These are phyloP conservation scores for Epizoanthus illoricatus DNA, from an alignment of 92 coral and sea anemone genomes.

Conservation along the genomic window DNA sequence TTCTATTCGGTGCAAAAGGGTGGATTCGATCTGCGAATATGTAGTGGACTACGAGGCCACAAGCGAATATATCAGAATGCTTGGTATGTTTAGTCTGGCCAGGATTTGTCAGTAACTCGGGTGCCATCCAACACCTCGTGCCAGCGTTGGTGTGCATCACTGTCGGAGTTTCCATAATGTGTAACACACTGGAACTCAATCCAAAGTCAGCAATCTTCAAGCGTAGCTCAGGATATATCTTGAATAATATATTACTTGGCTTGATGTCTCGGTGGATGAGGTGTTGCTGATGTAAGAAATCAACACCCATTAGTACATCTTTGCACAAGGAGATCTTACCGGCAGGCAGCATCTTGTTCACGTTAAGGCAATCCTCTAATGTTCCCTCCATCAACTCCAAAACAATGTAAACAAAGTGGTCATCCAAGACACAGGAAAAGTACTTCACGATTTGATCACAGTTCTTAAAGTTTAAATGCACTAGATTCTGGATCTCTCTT, in stretches of 20 bases:
- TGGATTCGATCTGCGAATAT: constrained; percentile 44
- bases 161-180: not conserved
- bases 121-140: constrained; percentile 62
- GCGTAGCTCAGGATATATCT: constrained; percentile 2
- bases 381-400: constrained; percentile 61
- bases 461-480: constrained; percentile 17
- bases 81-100: constrained; percentile 18
- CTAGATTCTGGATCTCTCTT: constrained; percentile 45
- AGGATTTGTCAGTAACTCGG: constrained; percentile 29
- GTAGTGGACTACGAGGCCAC: constrained; percentile 49
- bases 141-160: constrained; percentile 36
- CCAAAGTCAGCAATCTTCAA: constrained; percentile 57
- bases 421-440: constrained; percentile 27
- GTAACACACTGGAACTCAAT: constrained; percentile 34
- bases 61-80: constrained; percentile 51
- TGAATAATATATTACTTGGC: constrained; percentile 55
- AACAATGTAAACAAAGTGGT: constrained; percentile 51
- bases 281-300: constrained; percentile 29
- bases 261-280: constrained; percentile 61
- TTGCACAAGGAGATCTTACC: constrained; percentile 27
- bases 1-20: constrained; percentile 39
- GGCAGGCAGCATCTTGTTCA: not conserved
- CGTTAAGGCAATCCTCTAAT: constrained; percentile 40
- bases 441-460: constrained; percentile 52
- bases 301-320: constrained; percentile 32